Evolutionary conservation across 2,888 invertebrate genomes (phyloP), one percentile per base, ranked within the genome.

Genomic region (Lasius platythorax): DNA sequence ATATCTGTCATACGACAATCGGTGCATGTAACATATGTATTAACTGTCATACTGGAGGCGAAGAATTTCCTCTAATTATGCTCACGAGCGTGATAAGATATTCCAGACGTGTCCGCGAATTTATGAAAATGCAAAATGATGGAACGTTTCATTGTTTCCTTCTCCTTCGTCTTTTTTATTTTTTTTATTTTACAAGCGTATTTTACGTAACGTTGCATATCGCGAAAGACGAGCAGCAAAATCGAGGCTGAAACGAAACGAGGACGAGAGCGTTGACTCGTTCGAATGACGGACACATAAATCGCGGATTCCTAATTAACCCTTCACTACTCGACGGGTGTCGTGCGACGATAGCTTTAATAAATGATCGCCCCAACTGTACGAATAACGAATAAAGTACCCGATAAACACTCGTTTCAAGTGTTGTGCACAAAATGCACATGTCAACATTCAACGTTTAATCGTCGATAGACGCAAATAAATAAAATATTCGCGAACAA

Each of bases 231-330:
- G 66, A 76, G 28, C n/a, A 56, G 30, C n/a, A 33, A 56, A 23
- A 56, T 5, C 67, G 67, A 63, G 46, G 56, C n/a, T 53, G 76
- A 33, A 28, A 1, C 46, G 72, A 72, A 81, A 81, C 50, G 73
- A 73, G 81, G 73, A 81, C 73, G 50, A 73, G 73, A 81, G 81
- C 81, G 40, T 73, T 70, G 73, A 81, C 73, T 73, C 50, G 63
- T 53, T 53, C 9, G 37, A 58, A 43, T 73, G 61, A 73, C 73
- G 30, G 50, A 81, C 56, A 73, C 67, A 18, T 81, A 64, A 81
- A 81, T 70, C 53, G 81, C 63, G 63, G 28, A 73, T 63, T 81
- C 50, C 33, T 46, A 64, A 81, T 81, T 70, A 81, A 81, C 73
- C 43, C 58, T 78, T 43, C n/a, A 23, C 12, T 40, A 56, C 40